phyloP scores from a whole-genome alignment of 1,140 invertebrate species.

The Papilio machaon region DNA sequence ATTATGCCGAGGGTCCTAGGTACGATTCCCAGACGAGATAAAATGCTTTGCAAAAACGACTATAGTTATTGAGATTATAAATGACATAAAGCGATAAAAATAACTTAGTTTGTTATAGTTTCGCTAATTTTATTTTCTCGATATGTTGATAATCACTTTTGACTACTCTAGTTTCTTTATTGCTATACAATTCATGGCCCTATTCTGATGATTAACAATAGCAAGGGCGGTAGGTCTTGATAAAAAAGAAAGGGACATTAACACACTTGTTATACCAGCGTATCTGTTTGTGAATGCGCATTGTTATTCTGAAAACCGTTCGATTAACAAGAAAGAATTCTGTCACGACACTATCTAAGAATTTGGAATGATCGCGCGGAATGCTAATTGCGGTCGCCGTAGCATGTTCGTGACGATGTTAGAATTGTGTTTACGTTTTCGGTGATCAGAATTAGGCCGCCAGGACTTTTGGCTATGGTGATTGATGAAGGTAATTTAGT shows the following conservation, averaged over 20 bases:
- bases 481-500: not conserved
- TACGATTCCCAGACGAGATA: conserved; percentile 11
- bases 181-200: too few species aligned
- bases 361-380: conserved; percentile 55
- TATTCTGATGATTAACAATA: not conserved
- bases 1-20: not conserved
- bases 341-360: conserved; percentile 52
- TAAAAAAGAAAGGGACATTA: conserved; percentile 22
- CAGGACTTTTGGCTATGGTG: not conserved
- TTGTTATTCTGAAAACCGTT: conserved; percentile 58
- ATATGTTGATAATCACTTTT: too few species aligned
- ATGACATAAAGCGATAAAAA: not conserved
- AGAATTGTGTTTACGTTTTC: conserved; percentile 43
- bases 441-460: conserved; percentile 43
- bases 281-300: conserved; percentile 50
- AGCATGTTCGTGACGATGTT: conserved; percentile 38
- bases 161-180: too few species aligned
- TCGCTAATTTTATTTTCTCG: too few species aligned
- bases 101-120: too few species aligned
- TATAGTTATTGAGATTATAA: not conserved
- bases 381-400: conserved; percentile 53
- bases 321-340: conserved; percentile 59
- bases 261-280: conserved; percentile 17
- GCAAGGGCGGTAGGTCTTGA: not conserved
- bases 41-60: not conserved